Percentiles rank a stretch among this genome's conserved stretches.
phyloP scores from a whole-genome alignment of 2,113 vertebrate species.

The Turdus rufiventris region DNA sequence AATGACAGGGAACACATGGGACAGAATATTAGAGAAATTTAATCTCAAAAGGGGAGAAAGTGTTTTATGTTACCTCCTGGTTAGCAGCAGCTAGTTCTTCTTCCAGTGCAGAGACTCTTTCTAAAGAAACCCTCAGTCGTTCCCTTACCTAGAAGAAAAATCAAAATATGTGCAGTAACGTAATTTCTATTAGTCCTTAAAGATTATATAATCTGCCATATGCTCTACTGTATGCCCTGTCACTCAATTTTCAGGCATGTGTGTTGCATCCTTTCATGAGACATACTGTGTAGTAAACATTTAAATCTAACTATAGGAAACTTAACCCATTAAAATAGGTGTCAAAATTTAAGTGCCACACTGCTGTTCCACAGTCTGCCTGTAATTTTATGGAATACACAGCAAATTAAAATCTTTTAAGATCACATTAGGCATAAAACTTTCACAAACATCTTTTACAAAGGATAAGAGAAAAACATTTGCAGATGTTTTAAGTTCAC shows the following conservation, averaged over 20 bases:
- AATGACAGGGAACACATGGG: slow-evolving; percentile 50
- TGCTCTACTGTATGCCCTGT: slow-evolving; percentile 7
- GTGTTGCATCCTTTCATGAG: not conserved
- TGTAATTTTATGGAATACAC: not conserved
- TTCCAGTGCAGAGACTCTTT: slow-evolving; percentile 95
- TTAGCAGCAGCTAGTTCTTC: slow-evolving; percentile 94
- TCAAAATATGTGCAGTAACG: slow-evolving; percentile 74
- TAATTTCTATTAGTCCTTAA: slow-evolving; percentile 51
- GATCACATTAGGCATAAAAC: not conserved
- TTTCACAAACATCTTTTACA: not conserved
- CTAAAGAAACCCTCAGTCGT: slow-evolving; percentile 94
- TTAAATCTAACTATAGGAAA: not conserved
- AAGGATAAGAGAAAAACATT: not conserved
- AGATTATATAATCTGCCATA: slow-evolving; percentile 54
- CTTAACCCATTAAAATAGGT: not conserved
- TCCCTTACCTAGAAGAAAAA: slow-evolving; percentile 87
- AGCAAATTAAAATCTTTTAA: not conserved
- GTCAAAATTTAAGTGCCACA: not conserved
- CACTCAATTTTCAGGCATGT: slow-evolving; percentile 11
- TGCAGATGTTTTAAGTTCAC: not conserved
- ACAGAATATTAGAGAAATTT: slow-evolving; percentile 42
- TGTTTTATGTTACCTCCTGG: slow-evolving; percentile 86
- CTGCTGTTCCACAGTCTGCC: not conserved
- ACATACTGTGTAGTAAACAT: not conserved
- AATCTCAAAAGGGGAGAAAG: slow-evolving; percentile 70